A percentile compares a stretch with the other conserved stretches of the same genome.
Conservation (phyloP, 2,113 vertebrate genomes). For the Spilogale gracilis region DNA sequence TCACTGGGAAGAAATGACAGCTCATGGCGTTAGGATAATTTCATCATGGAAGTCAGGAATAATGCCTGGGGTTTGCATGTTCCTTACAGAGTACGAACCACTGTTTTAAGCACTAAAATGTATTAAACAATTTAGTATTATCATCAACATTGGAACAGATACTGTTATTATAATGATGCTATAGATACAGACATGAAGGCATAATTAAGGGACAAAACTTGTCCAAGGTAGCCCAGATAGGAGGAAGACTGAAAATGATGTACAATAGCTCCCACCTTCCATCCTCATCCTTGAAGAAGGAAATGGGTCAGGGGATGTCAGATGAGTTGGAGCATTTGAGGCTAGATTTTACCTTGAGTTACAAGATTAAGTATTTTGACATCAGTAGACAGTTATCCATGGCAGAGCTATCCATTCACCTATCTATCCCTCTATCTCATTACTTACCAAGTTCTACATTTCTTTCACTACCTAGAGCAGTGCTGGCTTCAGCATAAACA, state of each 20-base stretch:
- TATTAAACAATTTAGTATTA: not conserved
- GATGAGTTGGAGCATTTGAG: not conserved
- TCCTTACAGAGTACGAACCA: not conserved
- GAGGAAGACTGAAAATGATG: not conserved
- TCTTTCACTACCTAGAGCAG: not conserved
- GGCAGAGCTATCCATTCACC: too few relatives aligned
- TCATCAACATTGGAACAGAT: not conserved
- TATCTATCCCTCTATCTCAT: not conserved
- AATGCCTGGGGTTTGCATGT: not conserved
- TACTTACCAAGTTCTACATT: not conserved
- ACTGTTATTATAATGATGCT: not conserved
- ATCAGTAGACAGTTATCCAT: too few relatives aligned
- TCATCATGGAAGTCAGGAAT: too few relatives aligned
- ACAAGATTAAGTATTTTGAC: not conserved
- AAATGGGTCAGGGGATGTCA: not conserved
- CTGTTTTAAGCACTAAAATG: not conserved
- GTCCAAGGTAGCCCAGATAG: too few relatives aligned
- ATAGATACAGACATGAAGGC: not conserved
- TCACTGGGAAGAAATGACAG: too few relatives aligned
- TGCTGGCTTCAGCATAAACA: not conserved
- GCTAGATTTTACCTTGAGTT: not conserved
- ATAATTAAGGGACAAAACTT: not conserved
- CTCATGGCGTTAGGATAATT: not conserved
- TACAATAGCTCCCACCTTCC: accelerated
- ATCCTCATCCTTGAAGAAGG: not conserved